Evolutionary conservation across 2,113 vertebrate genomes (phyloP).

Genomic region (Marcusenius ussheri): DNA sequence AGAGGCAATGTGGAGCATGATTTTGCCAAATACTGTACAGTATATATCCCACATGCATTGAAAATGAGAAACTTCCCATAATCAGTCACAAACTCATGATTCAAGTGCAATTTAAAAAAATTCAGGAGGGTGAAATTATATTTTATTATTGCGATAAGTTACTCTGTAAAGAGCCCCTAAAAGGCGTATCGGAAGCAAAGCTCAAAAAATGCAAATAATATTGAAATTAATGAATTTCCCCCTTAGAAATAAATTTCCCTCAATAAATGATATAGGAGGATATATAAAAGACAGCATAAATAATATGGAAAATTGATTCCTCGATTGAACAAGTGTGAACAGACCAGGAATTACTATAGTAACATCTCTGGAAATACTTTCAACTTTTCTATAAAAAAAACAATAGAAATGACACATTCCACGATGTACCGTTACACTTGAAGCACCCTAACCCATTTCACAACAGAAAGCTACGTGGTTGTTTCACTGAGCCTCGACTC

Average conservation of each 20-base stretch:
- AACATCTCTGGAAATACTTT: neutral
- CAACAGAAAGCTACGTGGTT: neutral
- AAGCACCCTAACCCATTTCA: neutral
- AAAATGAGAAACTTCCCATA: neutral
- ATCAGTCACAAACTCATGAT: neutral
- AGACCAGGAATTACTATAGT: neutral
- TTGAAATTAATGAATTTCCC: neutral
- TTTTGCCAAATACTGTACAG: neutral
- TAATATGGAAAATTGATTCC: neutral
- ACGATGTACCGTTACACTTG: neutral
- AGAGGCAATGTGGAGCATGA: neutral
- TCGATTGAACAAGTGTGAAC: neutral
- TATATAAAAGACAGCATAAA: neutral
- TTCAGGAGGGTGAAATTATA: neutral
- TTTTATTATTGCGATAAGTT: neutral
- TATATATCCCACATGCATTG: neutral
- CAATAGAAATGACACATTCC: neutral
- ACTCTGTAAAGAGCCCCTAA: neutral
- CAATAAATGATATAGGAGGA: neutral
- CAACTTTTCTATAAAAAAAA: neutral
- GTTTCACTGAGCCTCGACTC: neutral
- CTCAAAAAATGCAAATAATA: neutral
- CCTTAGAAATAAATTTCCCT: neutral
- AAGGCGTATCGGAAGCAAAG: neutral
- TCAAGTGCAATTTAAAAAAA: neutral